These are phyloP conservation scores for Aepyceros melampus DNA, from an alignment of 2,113 vertebrate species.

Conservation along the genomic window DNA sequence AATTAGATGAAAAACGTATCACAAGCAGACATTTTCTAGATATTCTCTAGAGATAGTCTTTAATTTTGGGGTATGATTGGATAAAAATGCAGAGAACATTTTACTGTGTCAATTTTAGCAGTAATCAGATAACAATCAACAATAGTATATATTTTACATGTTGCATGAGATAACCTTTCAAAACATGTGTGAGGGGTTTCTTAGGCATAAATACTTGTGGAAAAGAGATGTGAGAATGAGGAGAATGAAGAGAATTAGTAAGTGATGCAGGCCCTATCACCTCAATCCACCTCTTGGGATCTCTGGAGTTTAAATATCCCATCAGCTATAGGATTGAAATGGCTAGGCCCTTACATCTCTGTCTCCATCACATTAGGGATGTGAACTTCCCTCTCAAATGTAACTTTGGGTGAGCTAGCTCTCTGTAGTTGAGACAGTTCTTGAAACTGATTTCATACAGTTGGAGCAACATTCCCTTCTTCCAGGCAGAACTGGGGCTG, in stretches of 20 bases:
- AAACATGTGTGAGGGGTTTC: not conserved
- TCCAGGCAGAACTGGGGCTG: not conserved
- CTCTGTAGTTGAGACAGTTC: not conserved
- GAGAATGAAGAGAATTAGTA: not conserved
- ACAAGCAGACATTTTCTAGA: not conserved
- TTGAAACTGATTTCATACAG: not conserved
- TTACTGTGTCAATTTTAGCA: not conserved
- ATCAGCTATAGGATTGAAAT: not conserved
- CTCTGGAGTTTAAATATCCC: not conserved
- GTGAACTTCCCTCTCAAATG: not conserved
- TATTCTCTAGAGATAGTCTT: not conserved
- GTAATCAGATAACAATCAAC: not conserved
- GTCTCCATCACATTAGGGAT: not conserved
- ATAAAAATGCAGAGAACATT: not conserved
- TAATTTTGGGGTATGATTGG: not conserved
- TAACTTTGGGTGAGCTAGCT: not conserved
- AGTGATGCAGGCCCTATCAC: fast-evolving
- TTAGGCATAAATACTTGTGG: not conserved
- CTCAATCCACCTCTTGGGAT: fast-evolving
- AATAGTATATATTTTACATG: not conserved
- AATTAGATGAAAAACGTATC: not conserved
- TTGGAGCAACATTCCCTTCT: not conserved
- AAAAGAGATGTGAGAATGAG: not conserved
- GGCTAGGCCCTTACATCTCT: too few relatives aligned
- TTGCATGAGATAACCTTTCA: not conserved